These are phyloP conservation scores for Mactromeris polynyma DNA, from an alignment of 2,888 invertebrate species.

Conservation along the genomic window DNA sequence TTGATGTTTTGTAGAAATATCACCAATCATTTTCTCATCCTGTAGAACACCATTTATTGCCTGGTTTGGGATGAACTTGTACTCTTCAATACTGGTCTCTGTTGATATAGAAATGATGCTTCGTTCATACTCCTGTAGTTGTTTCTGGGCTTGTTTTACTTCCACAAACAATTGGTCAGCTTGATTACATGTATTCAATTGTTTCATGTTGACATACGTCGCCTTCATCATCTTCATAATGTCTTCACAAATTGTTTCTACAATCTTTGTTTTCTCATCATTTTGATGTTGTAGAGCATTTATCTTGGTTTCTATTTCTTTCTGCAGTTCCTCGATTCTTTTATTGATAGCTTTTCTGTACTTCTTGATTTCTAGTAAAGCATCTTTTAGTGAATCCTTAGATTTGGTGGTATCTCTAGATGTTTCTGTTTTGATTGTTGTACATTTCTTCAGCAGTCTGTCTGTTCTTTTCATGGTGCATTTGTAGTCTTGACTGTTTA, in stretches of 20 bases:
- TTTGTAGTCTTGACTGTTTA: not conserved
- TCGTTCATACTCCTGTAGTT: not conserved
- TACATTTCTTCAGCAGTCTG: not conserved
- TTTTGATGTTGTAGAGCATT: not conserved
- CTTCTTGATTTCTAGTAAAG: too few species aligned
- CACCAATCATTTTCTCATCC: too few species aligned
- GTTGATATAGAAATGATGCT: not conserved
- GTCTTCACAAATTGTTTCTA: too few species aligned
- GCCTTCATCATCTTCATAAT: not conserved
- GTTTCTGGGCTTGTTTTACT: too few species aligned
- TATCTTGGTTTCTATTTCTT: not conserved
- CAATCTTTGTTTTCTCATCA: too few species aligned
- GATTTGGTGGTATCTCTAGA: not conserved
- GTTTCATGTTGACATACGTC: not conserved
- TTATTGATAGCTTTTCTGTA: too few species aligned
- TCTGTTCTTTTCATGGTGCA: not conserved
- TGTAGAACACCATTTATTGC: too few species aligned
- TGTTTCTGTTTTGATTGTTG: not conserved
- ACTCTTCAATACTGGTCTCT: not conserved
- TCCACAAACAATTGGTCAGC: conserved; percentile 2
- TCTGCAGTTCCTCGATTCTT: too few species aligned
- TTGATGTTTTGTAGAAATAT: too few species aligned
- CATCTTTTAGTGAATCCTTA: not conserved
- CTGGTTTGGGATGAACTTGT: not conserved
- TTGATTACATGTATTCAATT: not conserved